Base-by-base conservation (phyloP, 2,113 vertebrate genomes). In the Thryonomys swinderianus region DNA sequence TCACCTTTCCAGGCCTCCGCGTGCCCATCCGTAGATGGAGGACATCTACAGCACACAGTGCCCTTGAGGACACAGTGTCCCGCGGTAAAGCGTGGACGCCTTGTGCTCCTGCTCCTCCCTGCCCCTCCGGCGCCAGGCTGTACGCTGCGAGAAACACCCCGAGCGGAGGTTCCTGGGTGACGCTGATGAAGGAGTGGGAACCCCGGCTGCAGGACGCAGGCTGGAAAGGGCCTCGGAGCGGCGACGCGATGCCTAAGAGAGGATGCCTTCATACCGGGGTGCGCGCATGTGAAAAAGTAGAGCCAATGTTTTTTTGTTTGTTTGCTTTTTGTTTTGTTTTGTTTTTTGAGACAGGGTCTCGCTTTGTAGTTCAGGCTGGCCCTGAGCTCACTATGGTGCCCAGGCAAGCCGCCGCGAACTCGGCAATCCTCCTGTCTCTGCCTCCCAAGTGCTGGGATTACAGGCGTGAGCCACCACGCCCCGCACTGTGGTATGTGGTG, bases 21-120 rank as follows among this genome's bases (percentile, higher is more conserved):
- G 51, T 91, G 87, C 92, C 90, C 6, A 4, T 67, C 59, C 67
- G 30, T 27, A 3, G 34, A 4, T 32, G 67, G 57, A 10, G 7
- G 20, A 12, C 37, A 37, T 16, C 42, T 18, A 6, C 30, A 59
- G 11, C 0, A 0, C 0, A 7, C 30, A 37, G 42, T 0, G 16
- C 66, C 27, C 7, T 1, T 6, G 27, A 53, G 62, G 55, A 23
- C 7, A 13, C 18, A 6, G 16, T 42, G 2, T 48, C 5, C 20
- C 57, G 7, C n/a, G 21, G 66, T n/a, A 23, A 55, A 34, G 12
- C 8, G 57, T 7, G 42, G 32, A 48, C 55, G 45, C 42, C 13
- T 1, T 25, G 62, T 20, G 42, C 66, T 11, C 25, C 10, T 84
- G 40, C 57, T 5, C 34, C 42, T 91, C 32, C 64, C 27, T 30